phyloP scores from a whole-genome alignment of 1,140 invertebrate species.

The Panonychus citri region DNA sequence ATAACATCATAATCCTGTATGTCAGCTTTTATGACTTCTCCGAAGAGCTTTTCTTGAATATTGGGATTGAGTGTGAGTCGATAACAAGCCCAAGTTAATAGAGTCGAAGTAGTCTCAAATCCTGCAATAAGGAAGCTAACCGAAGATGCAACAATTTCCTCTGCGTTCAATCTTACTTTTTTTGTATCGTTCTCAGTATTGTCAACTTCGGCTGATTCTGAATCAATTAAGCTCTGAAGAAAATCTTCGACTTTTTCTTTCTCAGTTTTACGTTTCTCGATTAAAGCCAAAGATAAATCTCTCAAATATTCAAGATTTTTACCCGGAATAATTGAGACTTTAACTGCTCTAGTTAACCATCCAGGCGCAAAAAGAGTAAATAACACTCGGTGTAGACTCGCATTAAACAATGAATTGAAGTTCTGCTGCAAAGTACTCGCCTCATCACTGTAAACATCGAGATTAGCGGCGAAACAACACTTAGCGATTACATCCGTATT shows the following conservation, averaged over 20 bases:
- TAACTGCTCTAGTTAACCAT: background rate
- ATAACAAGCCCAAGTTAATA: conserved; percentile 20
- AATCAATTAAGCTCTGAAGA: conserved; percentile 14
- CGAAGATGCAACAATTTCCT: conserved; percentile 23
- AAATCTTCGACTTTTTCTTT: conserved; percentile 8
- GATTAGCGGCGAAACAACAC: conserved; percentile 27
- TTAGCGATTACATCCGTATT: conserved; percentile 26
- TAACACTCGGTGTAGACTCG: background rate
- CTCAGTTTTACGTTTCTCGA: background rate
- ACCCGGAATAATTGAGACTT: background rate
- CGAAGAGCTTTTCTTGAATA: conserved; percentile 24
- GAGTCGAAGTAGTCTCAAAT: conserved; percentile 27
- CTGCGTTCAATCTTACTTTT: background rate
- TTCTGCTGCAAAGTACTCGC: conserved; percentile 18
- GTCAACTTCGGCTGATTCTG: background rate
- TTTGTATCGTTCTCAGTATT: background rate
- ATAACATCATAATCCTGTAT: background rate
- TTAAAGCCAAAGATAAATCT: background rate
- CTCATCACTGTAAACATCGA: conserved; percentile 20
- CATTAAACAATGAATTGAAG: conserved; percentile 13
- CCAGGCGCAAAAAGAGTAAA: background rate
- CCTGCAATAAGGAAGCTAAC: conserved; percentile 27
- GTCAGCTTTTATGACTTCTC: conserved; percentile 19
- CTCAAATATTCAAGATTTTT: background rate
- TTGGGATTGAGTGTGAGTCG: conserved; percentile 11